Base-by-base conservation (phyloP, 2,113 vertebrate genomes). In the Psittacara wagleri region DNA sequence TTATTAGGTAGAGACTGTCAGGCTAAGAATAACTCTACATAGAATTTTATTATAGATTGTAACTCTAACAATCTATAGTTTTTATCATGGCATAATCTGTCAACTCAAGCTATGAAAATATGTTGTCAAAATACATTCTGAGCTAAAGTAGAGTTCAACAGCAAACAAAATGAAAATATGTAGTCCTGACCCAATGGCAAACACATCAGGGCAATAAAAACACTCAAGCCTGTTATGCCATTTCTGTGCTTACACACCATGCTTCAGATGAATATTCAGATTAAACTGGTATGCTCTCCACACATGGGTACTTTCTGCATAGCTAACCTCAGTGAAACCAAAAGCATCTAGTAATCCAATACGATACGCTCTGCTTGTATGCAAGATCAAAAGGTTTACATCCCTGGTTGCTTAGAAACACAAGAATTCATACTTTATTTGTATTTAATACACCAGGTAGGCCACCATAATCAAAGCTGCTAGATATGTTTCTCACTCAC, bases 191-290 rank as follows among this genome's bases (percentile, higher is more conserved):
- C 15, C n/a, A 91, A 55, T 35, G 61, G 67, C 62, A 97, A 97
- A 96, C 35, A 92, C 79, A 66, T 29, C 33, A 74, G 13, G n/a
- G 12, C 39, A 91, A 67, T 76, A 67, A 52, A 96, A 97, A 93
- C 78, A 95, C 88, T 97, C 66, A 54, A 35, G 59, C 28, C 63
- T 94, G 61, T 76, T 84, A 88, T 90, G 86, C 39, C 51, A 78
- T 48, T 89, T 85, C 52, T 67, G 11, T 84, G 52, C 51, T 76
- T 85, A 78, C 25, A 61, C 18, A 28, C 25, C 1, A 2, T 55
- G 44, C 25, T 94, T 86, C 94, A 70, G 78, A 79, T 91, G 73
- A 95, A 92, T 33, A 76, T 96, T 75, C 66, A 86, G 92, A 92
- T 95, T 94, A 83, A 29, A 43, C 16, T 63, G 91, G 86, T 89